Base-by-base conservation (phyloP, 2,113 vertebrate species). In the Spermophilus dauricus region DNA sequence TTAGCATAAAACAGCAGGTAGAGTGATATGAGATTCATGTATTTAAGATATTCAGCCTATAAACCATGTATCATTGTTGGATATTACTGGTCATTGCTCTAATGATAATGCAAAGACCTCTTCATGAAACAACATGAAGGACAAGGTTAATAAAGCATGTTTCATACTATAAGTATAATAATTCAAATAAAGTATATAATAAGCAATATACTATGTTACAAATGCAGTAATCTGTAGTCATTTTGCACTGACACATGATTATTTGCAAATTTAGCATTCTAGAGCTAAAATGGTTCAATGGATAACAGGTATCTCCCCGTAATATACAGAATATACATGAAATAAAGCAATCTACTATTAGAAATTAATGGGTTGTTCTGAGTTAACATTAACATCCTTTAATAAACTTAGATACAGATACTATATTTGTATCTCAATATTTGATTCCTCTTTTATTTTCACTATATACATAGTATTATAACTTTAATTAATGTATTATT, bases 281-380 rank as follows among this genome's bases (percentile, higher is more conserved):
- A 88, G 30, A 93, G 42, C 16, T 88, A 73, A 45, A 94, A 37
- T 82, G 24, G 53, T 85, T 90, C 32, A 96, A 16, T 65, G 93
- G 72, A 56, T 80, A 32, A 87, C 28, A 88, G 39, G 8, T 82
- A 96, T 88, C 94, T 96, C 65, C 22, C 42, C 91, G 34, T 75
- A 94, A 91, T 13, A 5, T 61, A 93, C 17, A 39, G 51, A 28
- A 78, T 10, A 37, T 65, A 0, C 37, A 87, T 70, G 82, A 95
- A 95, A 45, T 58, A 81, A 97, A 93, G 93, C 89, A 96, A 94
- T 83, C 20, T 95, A 28, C 67, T 95, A 16, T 72, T 73, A 45
- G 42, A 96, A 20, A 93, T 72, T 72, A 89, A 94, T 65, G 24
- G 84, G 26, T 5, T 87, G 16, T 92, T 97, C 70, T 84, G 24